phyloP scores from a whole-genome alignment of 2,113 vertebrate genomes.

The Oncorhynchus clarkii region DNA sequence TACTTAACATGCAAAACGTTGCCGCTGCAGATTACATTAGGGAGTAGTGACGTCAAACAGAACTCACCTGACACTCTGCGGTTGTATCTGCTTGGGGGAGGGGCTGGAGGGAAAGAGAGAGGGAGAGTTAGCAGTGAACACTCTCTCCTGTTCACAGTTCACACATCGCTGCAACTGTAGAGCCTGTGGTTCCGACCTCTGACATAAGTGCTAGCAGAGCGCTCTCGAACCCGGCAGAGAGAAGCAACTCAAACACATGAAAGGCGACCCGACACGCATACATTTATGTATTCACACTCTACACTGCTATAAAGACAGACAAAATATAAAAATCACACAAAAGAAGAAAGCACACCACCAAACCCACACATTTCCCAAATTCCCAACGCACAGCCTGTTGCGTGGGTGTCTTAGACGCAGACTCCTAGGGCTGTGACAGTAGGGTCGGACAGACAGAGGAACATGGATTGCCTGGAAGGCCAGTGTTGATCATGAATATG shows the following conservation, averaged over 20 bases:
- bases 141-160: slow-evolving; percentile 18
- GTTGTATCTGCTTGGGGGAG: slow-evolving; percentile 84
- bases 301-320: too few relatives aligned
- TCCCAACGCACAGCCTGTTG: neutral
- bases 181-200: slow-evolving; percentile 5
- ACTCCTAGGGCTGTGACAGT: neutral
- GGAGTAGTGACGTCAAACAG: slow-evolving; percentile 21
- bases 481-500: neutral
- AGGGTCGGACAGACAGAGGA: neutral
- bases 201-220: neutral
- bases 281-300: neutral
- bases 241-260: neutral
- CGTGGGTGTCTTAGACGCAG: slow-evolving; percentile 24
- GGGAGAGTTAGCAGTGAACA: slow-evolving; percentile 8
- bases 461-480: neutral
- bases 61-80: slow-evolving; percentile 95
- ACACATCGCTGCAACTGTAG: slow-evolving; percentile 8
- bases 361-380: neutral
- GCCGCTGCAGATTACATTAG: neutral
- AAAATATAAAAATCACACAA: neutral
- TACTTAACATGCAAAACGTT: neutral
- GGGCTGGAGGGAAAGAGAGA: slow-evolving; percentile 72
- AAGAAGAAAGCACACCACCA: slow-evolving; percentile 1
- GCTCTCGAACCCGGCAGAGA: neutral
- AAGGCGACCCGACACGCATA: slow-evolving; percentile 4